These are phyloP conservation scores for Penaeus vannamei DNA, from an alignment of 1,140 invertebrate species.

Conservation along the genomic window DNA sequence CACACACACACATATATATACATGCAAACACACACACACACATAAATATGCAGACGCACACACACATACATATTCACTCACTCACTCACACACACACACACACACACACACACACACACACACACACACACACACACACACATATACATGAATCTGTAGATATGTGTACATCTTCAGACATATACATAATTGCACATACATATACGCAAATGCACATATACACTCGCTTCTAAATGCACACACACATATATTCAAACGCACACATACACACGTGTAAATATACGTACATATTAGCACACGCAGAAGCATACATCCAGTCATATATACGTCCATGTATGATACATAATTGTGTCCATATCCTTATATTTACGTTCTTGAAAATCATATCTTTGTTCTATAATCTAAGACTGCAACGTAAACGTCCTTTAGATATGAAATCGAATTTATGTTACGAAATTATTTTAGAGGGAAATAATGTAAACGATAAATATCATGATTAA, in stretches of 20 bases:
- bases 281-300: not conserved
- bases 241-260: not conserved
- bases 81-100: not conserved
- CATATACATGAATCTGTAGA: not conserved
- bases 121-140: not conserved
- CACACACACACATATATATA: not conserved
- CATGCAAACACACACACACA: not conserved
- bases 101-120: not conserved
- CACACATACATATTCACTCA: not conserved
- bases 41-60: not conserved
- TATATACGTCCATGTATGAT: too few species aligned
- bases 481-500: too few species aligned
- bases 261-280: not conserved
- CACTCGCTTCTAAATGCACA: not conserved
- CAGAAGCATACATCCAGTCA: not conserved
- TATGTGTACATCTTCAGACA: not conserved
- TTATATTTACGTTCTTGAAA: not conserved
- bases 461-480: too few species aligned
- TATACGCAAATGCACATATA: not conserved
- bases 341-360: not conserved
- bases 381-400: too few species aligned
- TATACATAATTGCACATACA: not conserved
- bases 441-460: too few species aligned
- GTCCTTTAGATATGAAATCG: too few species aligned
- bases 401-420: too few species aligned